These are phyloP conservation scores for Artemia franciscana DNA, from an alignment of 1,140 invertebrate genomes.

Conservation along the genomic window DNA sequence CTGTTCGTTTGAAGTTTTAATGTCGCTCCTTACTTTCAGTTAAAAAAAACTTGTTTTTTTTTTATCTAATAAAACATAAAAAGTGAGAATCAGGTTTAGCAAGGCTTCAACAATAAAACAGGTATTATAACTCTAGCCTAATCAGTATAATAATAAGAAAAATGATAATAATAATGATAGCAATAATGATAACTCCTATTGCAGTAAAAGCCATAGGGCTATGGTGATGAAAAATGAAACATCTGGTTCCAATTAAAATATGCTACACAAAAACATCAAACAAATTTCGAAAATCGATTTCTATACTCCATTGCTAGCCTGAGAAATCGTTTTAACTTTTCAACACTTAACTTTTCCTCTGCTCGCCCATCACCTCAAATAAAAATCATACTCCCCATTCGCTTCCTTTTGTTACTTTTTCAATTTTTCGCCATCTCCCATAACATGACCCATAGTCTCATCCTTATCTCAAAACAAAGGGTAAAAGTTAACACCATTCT, in stretches of 20 bases:
- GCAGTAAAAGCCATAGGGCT: background rate
- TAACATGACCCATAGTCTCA: background rate
- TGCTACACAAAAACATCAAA: background rate
- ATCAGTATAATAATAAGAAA: too few relatives aligned
- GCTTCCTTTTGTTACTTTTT: background rate
- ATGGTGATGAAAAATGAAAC: background rate
- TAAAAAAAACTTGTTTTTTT: too few relatives aligned
- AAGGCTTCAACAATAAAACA: too few relatives aligned
- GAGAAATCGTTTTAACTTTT: background rate
- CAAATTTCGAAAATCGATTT: background rate
- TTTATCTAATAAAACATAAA: too few relatives aligned
- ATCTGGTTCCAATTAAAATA: background rate
- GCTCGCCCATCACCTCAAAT: background rate
- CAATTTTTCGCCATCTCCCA: background rate
- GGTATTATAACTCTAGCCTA: too few relatives aligned
- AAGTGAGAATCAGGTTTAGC: too few relatives aligned
- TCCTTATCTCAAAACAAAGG: too few relatives aligned
- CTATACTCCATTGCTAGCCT: background rate
- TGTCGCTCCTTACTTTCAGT: too few relatives aligned
- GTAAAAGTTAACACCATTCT: too few relatives aligned
- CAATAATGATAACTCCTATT: too few relatives aligned
- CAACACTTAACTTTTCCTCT: background rate
- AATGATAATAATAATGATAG: background rate
- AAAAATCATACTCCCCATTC: background rate
- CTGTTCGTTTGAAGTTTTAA: too few relatives aligned